Evolutionary conservation across 2,113 vertebrate species (phyloP), one percentile per base, ranked within the genome.

Genomic region (Cynopterus brachyotis): DNA sequence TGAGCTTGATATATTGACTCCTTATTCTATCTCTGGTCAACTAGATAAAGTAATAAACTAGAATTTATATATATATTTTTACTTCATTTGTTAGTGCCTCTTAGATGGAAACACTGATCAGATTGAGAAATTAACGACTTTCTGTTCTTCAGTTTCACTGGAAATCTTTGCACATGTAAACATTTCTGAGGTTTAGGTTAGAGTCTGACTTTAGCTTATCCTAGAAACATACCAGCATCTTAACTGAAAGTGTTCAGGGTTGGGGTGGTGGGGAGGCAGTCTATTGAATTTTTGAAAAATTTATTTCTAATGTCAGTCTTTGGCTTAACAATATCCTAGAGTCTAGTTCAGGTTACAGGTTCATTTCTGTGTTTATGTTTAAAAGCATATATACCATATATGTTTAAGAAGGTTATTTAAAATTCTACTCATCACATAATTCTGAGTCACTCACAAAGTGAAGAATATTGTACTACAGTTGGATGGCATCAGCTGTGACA

Each of bases 121-220:
- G 16, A 70, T 42, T 75, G 60, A 32, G 9, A 83, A 91, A 96
- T 91, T 28, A 86, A 88, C 57, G 13, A 26, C 0, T 88, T 89
- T 81, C 19, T 82, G 0, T 90, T 50, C 19, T 62, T 72, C 69
- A 6, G 15, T 89, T 50, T 97, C 90, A 69, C 47, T 75, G 50
- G 32, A 64, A 87, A 96, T 76, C 45, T 94, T 94, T 79, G 37
- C n/a, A 92, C 30, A 62, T 73, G 47, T 30, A 94, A 86, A 89
- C 30, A 83, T 79, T 79, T 93, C 28, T 75, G 24, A 70, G 57
- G 66, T 73, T 30, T 17, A 57, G 28, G 17, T 89, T 82, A 92
- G 26, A 92, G 59, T 5, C 13, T 80, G 70, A 97, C 42, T n/a
- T 95, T 83, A 86, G 30, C 66, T 93, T 92, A 73, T 83, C 37